phyloP scores from a whole-genome alignment of 2,888 invertebrate genomes.

The Ephialtes manifestator region DNA sequence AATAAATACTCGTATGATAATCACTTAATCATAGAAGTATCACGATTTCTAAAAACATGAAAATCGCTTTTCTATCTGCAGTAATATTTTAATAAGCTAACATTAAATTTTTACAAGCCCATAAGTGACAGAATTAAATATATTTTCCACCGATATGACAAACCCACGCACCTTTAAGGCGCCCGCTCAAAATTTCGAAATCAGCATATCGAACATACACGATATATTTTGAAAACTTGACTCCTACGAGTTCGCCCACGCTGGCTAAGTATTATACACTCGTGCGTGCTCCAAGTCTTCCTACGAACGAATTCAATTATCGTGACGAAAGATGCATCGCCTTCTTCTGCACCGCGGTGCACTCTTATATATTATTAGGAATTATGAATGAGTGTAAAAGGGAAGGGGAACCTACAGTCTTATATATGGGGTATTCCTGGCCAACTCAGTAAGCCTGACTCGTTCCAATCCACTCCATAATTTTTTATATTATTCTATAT shows the following conservation, averaged over 20 bases:
- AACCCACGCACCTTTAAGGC: background rate
- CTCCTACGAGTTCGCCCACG: constrained; percentile 52
- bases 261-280: background rate
- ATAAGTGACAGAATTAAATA: background rate
- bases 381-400: constrained; percentile 22
- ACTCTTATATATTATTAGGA: constrained; percentile 4
- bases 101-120: background rate
- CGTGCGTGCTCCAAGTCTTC: constrained; percentile 15
- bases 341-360: background rate
- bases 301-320: constrained; percentile 27
- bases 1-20: no score
- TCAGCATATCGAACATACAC: background rate
- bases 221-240: constrained; percentile 46
- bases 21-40: no score
- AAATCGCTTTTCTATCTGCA: background rate
- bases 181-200: constrained; percentile 40
- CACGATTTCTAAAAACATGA: no score
- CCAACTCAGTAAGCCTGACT: no score
- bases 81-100: background rate
- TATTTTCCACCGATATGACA: background rate
- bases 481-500: no score
- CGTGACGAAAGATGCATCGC: constrained; percentile 31
- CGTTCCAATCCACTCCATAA: no score
- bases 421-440: no score
- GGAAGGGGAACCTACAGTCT: background rate